phyloP scores from a whole-genome alignment of 2,797 vertebrate species.

The Serranus cabrilla region DNA sequence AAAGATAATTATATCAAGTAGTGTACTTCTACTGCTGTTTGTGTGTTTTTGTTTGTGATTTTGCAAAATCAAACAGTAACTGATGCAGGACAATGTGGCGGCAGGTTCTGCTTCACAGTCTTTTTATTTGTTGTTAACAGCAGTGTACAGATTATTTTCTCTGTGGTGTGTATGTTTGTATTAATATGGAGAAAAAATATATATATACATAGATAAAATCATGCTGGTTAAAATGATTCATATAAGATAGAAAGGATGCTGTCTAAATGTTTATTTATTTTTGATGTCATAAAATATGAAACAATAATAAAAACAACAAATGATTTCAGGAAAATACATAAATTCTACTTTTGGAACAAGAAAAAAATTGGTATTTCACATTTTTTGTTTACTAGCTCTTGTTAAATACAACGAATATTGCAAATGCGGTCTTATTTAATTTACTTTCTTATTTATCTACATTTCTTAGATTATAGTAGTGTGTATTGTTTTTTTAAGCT shows the following conservation, averaged over 20 bases:
- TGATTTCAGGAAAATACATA: constrained; percentile 66
- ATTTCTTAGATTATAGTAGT: not conserved
- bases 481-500: not conserved
- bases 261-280: constrained; percentile 86
- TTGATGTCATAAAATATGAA: constrained; percentile 80
- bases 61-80: constrained; percentile 56
- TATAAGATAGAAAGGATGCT: constrained; percentile 75
- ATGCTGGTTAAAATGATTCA: constrained; percentile 64
- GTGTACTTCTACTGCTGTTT: constrained; percentile 52
- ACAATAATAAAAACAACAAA: constrained; percentile 71
- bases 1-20: constrained; percentile 48
- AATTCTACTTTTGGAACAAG: constrained; percentile 55
- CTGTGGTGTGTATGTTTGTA: constrained; percentile 79
- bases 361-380: constrained; percentile 16
- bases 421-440: not conserved
- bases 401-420: not conserved
- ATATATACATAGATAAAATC: constrained; percentile 40
- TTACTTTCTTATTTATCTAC: not conserved
- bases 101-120: constrained; percentile 47
- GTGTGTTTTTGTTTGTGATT: constrained; percentile 62
- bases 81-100: constrained; percentile 39
- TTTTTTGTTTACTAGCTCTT: not conserved
- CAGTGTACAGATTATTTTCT: constrained; percentile 66
- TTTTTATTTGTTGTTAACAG: constrained; percentile 62
- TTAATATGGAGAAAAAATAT: constrained; percentile 50